Evolutionary conservation across 1,140 invertebrate genomes (phyloP).

Genomic region (Drosophila fuyamai): DNA sequence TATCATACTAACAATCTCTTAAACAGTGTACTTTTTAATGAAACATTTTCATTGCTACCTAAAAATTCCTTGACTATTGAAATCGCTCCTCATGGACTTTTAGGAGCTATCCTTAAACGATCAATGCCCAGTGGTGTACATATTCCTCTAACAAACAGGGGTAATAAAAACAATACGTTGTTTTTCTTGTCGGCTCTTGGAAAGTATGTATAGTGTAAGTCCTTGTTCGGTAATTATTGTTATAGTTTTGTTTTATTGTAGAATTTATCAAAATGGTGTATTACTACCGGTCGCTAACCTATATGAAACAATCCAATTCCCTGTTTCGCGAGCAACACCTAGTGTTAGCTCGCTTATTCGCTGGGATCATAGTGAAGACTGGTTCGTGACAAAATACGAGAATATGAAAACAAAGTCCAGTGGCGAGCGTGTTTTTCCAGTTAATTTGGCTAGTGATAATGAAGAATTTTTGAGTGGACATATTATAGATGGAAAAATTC

Average conservation of each 20-base stretch:
- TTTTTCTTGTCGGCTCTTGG: conserved; percentile 90
- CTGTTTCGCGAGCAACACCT: conserved; percentile 91
- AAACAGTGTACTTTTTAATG: conserved; percentile 93
- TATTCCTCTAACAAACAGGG: conserved; percentile 92
- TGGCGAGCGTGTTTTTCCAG: conserved; percentile 87
- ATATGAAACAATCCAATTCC: conserved; percentile 89
- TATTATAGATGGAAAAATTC: conserved; percentile 93
- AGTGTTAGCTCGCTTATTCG: conserved; percentile 91
- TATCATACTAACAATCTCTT: conserved; percentile 97
- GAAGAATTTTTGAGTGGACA: conserved; percentile 93
- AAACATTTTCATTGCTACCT: conserved; percentile 91
- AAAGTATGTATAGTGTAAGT: conserved; percentile 86
- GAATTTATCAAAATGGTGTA: conserved; percentile 76
- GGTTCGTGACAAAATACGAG: conserved; percentile 85
- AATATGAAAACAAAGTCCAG: conserved; percentile 81
- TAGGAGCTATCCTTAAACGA: conserved; percentile 89
- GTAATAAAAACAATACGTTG: conserved; percentile 89
- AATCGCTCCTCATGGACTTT: conserved; percentile 93
- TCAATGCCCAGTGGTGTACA: conserved; percentile 88
- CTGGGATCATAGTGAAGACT: conserved; percentile 96
- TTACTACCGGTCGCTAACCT: conserved; percentile 86
- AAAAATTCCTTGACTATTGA: conserved; percentile 91
- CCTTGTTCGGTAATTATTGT: background rate
- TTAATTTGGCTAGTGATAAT: conserved; percentile 89
- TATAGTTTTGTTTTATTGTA: conserved; percentile 5